phyloP scores from a whole-genome alignment of 1,140 invertebrate species.

The Scylla paramamosain region DNA sequence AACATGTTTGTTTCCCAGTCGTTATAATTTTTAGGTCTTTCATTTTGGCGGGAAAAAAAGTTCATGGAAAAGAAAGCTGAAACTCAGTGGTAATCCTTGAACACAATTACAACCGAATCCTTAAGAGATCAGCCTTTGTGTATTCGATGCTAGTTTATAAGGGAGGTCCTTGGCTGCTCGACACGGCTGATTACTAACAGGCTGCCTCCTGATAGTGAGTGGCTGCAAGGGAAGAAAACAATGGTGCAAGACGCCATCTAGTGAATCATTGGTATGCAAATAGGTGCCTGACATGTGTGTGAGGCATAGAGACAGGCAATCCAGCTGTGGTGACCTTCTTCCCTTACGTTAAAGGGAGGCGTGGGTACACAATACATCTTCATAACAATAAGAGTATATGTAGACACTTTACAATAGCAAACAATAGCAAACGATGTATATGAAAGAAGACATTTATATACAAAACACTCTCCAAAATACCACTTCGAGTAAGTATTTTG shows the following conservation, averaged over 20 bases:
- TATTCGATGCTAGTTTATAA: not conserved
- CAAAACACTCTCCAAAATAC: not conserved
- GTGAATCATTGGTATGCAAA: not conserved
- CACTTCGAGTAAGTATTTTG: not conserved
- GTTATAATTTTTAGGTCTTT: not conserved
- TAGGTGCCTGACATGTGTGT: not conserved
- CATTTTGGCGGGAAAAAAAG: not conserved
- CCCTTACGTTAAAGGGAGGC: not conserved
- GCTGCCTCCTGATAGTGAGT: not conserved
- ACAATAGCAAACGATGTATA: no score
- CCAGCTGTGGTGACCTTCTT: not conserved
- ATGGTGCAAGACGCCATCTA: not conserved
- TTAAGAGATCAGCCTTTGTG: not conserved
- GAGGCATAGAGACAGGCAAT: not conserved
- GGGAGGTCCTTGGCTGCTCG: not conserved
- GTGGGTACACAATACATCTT: not conserved
- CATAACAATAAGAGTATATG: not conserved
- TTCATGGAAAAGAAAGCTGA: not conserved
- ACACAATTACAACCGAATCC: not conserved
- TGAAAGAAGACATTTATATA: not conserved
- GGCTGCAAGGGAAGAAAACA: not conserved
- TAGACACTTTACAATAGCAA: no score
- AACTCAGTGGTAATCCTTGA: not conserved
- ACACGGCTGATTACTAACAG: not conserved
- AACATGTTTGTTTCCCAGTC: not conserved